A percentile compares a stretch with the other conserved stretches of the same genome.
Evolutionary conservation across 2,888 invertebrate genomes (phyloP).

Genomic region (Ormyrus labotus): DNA sequence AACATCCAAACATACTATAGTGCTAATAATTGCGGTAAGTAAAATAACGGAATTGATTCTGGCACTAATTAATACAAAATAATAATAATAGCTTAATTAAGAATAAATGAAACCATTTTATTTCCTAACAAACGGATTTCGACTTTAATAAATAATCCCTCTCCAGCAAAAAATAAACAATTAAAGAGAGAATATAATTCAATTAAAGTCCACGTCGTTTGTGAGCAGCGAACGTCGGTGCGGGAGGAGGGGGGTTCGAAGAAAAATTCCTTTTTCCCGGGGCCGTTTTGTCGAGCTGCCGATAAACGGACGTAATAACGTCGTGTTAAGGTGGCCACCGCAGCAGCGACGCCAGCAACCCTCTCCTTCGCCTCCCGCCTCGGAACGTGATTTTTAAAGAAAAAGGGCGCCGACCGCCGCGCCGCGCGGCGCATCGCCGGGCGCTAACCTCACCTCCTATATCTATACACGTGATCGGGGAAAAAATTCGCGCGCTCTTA

Average conservation of each 20-base stretch:
- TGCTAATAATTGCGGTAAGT: too few relatives aligned
- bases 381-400: slow-evolving; percentile 47
- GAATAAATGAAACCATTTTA: too few relatives aligned
- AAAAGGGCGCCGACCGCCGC: neutral
- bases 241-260: slow-evolving; percentile 14
- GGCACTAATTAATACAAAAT: too few relatives aligned
- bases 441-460: neutral
- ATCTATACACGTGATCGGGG: slow-evolving; percentile 19
- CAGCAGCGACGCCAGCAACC: slow-evolving; percentile 4
- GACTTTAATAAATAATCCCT: neutral
- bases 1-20: too few relatives aligned
- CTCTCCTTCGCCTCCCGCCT: neutral
- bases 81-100: too few relatives aligned
- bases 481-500: slow-evolving; percentile 31
- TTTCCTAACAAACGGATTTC: too few relatives aligned
- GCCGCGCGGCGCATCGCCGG: slow-evolving; percentile 10
- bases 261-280: slow-evolving; percentile 46
- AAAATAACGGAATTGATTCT: too few relatives aligned
- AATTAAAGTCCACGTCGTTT: slow-evolving; percentile 43
- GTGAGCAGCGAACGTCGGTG: slow-evolving; percentile 30
- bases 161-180: neutral
- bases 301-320: slow-evolving; percentile 58
- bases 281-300: slow-evolving; percentile 50
- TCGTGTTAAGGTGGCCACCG: slow-evolving; percentile 53
- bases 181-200: slow-evolving; percentile 33